These are phyloP conservation scores for Pollachius pollachius DNA, from an alignment of 2,113 vertebrate species.

Conservation along the genomic window DNA sequence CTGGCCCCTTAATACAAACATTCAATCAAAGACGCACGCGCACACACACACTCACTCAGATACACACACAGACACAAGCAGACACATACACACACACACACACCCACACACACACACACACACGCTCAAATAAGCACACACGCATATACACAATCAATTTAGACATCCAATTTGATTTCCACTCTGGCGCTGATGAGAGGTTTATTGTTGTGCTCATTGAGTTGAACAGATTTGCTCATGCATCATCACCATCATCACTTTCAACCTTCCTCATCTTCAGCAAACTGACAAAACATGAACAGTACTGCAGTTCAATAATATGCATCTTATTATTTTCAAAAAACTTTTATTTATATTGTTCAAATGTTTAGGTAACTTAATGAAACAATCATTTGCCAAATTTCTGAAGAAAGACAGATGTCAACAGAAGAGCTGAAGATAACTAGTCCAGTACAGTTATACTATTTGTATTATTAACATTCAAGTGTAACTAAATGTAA, in stretches of 20 bases:
- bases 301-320: too few relatives aligned
- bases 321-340: too few relatives aligned
- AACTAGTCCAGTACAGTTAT: too few relatives aligned
- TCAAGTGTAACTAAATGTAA: too few relatives aligned
- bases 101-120: neutral
- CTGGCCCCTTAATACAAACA: constrained; percentile 39
- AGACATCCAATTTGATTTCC: constrained; percentile 43
- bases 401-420: too few relatives aligned
- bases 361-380: too few relatives aligned
- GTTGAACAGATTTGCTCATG: constrained; percentile 18
- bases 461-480: too few relatives aligned
- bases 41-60: neutral
- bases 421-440: too few relatives aligned
- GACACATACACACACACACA: neutral
- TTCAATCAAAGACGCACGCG: neutral
- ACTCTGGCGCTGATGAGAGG: constrained; percentile 15
- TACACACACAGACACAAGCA: neutral
- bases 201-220: neutral
- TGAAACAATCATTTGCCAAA: too few relatives aligned
- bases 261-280: neutral
- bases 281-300: too few relatives aligned
- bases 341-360: too few relatives aligned
- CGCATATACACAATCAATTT: constrained; percentile 19
- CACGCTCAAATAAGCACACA: neutral
- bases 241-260: neutral